Percentiles rank a stretch among this genome's conserved stretches.
These are phyloP conservation scores for Istiophorus platypterus DNA, from an alignment of 2,113 vertebrate species.

Conservation along the genomic window DNA sequence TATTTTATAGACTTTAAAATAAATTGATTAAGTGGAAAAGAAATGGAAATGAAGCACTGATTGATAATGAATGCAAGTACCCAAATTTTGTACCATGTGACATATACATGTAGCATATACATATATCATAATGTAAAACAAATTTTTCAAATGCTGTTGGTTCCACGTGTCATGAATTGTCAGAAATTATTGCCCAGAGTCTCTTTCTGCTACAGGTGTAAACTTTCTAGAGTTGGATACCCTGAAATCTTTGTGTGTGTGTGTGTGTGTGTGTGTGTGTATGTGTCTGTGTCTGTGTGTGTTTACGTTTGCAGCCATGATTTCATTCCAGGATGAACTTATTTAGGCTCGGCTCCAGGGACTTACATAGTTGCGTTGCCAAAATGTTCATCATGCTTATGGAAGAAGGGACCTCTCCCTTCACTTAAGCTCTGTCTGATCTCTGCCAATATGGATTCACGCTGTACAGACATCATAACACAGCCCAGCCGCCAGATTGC, in stretches of 20 bases:
- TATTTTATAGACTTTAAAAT: background rate
- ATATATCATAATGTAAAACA: background rate
- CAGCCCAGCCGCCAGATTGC: slow-evolving; percentile 59
- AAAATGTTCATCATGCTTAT: slow-evolving; percentile 74
- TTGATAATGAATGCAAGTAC: background rate
- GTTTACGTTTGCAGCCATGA: slow-evolving; percentile 34
- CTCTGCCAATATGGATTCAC: slow-evolving; percentile 58
- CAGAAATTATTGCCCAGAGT: slow-evolving; percentile 13
- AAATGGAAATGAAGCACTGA: background rate
- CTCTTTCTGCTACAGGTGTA: slow-evolving; percentile 41
- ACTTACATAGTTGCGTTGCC: slow-evolving; percentile 49
- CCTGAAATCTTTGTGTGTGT: background rate
- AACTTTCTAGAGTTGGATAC: slow-evolving; percentile 39
- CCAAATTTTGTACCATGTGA: background rate
- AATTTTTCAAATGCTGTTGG: background rate
- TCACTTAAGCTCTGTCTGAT: slow-evolving; percentile 58
- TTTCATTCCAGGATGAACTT: slow-evolving; percentile 50
- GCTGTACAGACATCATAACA: slow-evolving; percentile 58
- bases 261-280: slow-evolving; percentile 5
- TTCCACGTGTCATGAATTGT: background rate
- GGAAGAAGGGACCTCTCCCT: slow-evolving; percentile 74
- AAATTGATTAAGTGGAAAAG: background rate
- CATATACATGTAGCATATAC: background rate
- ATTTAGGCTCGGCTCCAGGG: slow-evolving; percentile 44
- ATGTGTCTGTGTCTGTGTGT: slow-evolving; percentile 17